A percentile compares a stretch with the other conserved stretches of the same genome.
These are phyloP conservation scores for Geothlypis trichas DNA, from an alignment of 2,113 vertebrate species.

Conservation along the genomic window DNA sequence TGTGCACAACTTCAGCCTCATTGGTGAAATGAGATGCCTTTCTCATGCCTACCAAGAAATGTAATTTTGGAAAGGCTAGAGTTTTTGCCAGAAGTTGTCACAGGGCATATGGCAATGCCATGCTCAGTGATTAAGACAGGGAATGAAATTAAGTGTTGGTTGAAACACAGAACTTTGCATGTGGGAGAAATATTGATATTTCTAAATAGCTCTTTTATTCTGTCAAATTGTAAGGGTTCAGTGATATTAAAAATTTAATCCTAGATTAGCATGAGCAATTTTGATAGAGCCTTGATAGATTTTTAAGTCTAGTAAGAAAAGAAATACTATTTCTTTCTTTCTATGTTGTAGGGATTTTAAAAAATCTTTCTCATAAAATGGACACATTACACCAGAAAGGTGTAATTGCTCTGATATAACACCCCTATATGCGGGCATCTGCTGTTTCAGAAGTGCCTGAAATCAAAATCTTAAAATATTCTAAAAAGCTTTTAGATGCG, in stretches of 20 bases:
- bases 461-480: neutral
- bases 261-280: neutral
- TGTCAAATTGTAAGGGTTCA: neutral
- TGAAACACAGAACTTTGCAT: neutral
- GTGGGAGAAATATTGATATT: neutral
- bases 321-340: neutral
- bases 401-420: neutral
- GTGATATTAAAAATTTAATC: neutral
- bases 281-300: neutral
- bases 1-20: fast-evolving
- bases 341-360: neutral
- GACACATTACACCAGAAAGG: neutral
- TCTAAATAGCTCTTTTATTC: neutral
- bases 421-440: fast-evolving
- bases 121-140: neutral
- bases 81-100: neutral
- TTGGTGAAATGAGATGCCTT: neutral
- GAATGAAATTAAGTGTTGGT: neutral
- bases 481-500: neutral
- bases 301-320: neutral
- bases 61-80: neutral
- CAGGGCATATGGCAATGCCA: neutral
- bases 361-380: neutral
- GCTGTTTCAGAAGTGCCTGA: neutral
- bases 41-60: neutral